phyloP scores from a whole-genome alignment of 2,113 vertebrate genomes.

The Hippocampus barbouri region DNA sequence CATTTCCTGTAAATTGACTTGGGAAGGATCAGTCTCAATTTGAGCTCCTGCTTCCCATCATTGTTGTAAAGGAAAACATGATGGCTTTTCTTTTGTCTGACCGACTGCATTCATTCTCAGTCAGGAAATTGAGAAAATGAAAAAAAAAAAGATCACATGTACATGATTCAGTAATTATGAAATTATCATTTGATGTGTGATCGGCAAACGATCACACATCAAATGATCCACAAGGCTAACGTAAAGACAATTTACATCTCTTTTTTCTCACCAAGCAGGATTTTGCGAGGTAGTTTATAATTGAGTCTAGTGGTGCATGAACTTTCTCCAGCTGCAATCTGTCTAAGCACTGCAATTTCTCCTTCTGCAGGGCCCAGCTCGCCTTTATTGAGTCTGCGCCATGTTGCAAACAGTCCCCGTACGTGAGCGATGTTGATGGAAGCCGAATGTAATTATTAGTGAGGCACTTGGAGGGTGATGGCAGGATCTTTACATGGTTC shows the following conservation, averaged over 20 bases:
- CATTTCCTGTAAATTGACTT: conserved; percentile 12
- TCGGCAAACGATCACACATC: no score
- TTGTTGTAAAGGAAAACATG: conserved; percentile 26
- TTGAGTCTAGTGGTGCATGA: conserved; percentile 69
- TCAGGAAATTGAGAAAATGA: conserved; percentile 32
- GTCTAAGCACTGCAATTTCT: conserved; percentile 60
- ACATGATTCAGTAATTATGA: conserved; percentile 43
- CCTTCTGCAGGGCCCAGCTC: conserved; percentile 36
- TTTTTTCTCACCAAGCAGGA: conserved; percentile 46
- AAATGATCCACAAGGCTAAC: conserved; percentile 44
- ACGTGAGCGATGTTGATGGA: conserved; percentile 66
- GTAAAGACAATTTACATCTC: conserved; percentile 61
- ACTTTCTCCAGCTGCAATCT: conserved; percentile 65
- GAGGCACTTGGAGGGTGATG: conserved; percentile 45
- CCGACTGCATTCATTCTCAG: conserved; percentile 1
- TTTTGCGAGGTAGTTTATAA: conserved; percentile 67
- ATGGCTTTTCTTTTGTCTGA: not conserved
- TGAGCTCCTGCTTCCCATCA: conserved; percentile 15
- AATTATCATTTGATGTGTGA: conserved; percentile 32
- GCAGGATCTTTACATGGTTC: conserved; percentile 65
- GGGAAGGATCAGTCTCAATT: conserved; percentile 10
- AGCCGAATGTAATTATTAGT: conserved; percentile 70
- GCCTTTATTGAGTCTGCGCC: conserved; percentile 56
- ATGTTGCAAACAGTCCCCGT: conserved; percentile 40
- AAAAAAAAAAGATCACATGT: conserved; percentile 45